These are phyloP conservation scores for Muscicapa adusta DNA, from an alignment of 2,113 vertebrate genomes.

Conservation along the genomic window DNA sequence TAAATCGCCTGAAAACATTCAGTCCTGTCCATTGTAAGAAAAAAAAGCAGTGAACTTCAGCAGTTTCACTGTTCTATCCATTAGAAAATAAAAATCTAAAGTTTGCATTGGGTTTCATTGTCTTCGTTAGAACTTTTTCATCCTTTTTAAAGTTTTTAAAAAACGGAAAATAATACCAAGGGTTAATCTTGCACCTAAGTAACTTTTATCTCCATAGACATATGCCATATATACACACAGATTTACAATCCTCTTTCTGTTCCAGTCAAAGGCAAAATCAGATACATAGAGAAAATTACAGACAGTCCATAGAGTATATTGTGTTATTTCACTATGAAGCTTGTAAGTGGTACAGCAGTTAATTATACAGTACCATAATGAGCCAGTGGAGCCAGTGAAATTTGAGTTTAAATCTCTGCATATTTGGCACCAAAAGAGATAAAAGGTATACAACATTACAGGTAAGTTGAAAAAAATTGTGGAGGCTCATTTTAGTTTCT, in stretches of 20 bases:
- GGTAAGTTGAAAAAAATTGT: not conserved
- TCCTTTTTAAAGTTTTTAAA: not conserved
- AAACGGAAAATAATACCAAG: not conserved
- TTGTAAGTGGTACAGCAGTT: not conserved
- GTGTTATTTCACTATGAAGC: not conserved
- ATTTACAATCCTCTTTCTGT: not conserved
- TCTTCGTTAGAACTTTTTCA: not conserved
- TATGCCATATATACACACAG: not conserved
- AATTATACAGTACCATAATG: not conserved
- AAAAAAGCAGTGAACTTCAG: not conserved
- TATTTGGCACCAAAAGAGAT: not conserved
- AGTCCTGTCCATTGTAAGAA: rapidly evolving
- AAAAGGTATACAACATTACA: not conserved
- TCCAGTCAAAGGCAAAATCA: not conserved
- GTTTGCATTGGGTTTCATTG: not conserved
- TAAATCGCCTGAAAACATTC: not conserved
- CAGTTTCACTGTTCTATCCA: not conserved
- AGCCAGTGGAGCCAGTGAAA: not conserved
- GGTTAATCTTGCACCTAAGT: not conserved
- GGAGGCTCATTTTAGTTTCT: not conserved
- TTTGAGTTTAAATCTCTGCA: not conserved
- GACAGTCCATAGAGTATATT: rapidly evolving
- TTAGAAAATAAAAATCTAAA: not conserved
- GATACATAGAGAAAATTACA: not conserved
- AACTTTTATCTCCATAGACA: not conserved